Percentiles rank a stretch among this genome's conserved stretches.
Conservation (phyloP, 1,140 invertebrate genomes). For the Pantala flavescens region DNA sequence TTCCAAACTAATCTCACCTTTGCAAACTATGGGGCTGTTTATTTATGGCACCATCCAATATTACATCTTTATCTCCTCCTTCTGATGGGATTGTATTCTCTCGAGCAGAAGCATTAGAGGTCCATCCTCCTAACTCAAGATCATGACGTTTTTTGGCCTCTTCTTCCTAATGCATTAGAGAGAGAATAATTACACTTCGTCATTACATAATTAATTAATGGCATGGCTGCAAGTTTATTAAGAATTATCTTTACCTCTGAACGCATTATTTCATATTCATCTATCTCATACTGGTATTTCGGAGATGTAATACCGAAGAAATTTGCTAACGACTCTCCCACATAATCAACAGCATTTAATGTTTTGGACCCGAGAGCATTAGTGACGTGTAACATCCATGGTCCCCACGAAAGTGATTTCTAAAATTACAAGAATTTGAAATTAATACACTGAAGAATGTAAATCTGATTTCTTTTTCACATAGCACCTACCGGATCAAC, state of each 20-base stretch:
- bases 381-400: slow-evolving; percentile 63
- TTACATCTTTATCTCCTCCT: too few species aligned
- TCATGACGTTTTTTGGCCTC: slow-evolving; percentile 41
- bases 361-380: slow-evolving; percentile 49
- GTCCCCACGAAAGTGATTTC: slow-evolving; percentile 52
- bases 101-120: background rate
- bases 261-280: slow-evolving; percentile 57
- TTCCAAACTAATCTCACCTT: too few species aligned
- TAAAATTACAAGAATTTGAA: slow-evolving; percentile 29
- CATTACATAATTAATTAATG: background rate
- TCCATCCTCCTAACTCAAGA: slow-evolving; percentile 41
- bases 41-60: background rate
- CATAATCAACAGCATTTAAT: slow-evolving; percentile 64
- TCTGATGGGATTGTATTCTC: too few species aligned
- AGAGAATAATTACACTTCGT: background rate
- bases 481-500: background rate
- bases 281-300: slow-evolving; percentile 82
- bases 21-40: background rate
- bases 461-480: background rate
- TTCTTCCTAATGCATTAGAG: slow-evolving; percentile 30
- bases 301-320: slow-evolving; percentile 85
- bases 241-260: slow-evolving; percentile 27
- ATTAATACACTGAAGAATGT: background rate
- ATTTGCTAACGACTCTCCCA: slow-evolving; percentile 71
- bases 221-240: background rate